Evolutionary conservation across 2,113 vertebrate genomes (phyloP).

Genomic region (Willisornis vidua): DNA sequence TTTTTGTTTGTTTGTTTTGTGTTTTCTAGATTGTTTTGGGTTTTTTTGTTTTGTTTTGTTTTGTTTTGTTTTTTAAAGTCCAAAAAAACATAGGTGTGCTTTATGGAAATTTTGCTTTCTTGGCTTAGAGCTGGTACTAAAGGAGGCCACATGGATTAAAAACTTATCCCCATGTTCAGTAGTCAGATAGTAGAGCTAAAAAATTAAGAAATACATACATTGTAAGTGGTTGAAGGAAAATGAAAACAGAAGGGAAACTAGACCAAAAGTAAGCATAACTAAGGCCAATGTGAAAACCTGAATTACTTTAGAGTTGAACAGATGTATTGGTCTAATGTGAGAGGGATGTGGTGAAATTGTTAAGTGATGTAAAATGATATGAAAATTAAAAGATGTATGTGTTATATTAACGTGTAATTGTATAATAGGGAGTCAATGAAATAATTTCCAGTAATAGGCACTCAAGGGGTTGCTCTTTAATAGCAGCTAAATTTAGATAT

Average conservation of each 20-base stretch:
- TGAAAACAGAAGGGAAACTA: background rate
- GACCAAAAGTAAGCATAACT: background rate
- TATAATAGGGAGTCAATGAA: background rate
- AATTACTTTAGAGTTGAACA: background rate
- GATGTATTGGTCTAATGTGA: background rate
- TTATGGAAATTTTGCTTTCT: background rate
- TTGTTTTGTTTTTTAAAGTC: background rate
- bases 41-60: background rate
- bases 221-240: background rate
- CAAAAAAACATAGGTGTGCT: background rate
- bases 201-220: background rate
- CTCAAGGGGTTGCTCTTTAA: constrained; percentile 7
- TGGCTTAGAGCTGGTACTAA: background rate
- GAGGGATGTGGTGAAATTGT: background rate
- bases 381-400: background rate
- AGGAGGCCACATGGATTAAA: background rate
- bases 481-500: constrained; percentile 27
- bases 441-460: background rate
- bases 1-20: background rate
- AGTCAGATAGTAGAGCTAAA: background rate
- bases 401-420: background rate
- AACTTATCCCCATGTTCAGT: background rate
- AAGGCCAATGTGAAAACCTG: background rate
- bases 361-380: background rate
- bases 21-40: background rate